Percentiles rank a stretch among this genome's conserved stretches.
These are phyloP conservation scores for Megaustenia siamemsis DNA, from an alignment of 2,888 invertebrate genomes.

Conservation along the genomic window DNA sequence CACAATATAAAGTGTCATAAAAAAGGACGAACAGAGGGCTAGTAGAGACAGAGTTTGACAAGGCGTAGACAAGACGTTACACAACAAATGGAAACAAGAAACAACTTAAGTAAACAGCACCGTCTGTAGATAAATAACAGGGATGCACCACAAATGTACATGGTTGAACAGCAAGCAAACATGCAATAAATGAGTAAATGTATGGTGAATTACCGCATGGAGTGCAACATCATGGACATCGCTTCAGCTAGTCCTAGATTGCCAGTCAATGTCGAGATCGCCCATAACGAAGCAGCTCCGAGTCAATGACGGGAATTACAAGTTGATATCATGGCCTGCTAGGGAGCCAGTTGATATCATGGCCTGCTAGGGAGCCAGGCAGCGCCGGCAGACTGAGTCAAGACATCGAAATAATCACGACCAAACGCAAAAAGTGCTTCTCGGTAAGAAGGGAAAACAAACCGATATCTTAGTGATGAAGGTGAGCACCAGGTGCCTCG, in stretches of 20 bases:
- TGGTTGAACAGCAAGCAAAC: no score
- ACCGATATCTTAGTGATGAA: neutral
- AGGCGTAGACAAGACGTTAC: no score
- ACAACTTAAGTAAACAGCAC: no score
- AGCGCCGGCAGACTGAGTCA: neutral
- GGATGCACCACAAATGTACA: no score
- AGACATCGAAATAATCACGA: neutral
- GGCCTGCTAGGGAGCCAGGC: neutral
- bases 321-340: neutral
- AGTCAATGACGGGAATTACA: neutral
- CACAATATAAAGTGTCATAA: no score
- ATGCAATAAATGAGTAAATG: no score
- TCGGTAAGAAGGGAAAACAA: neutral
- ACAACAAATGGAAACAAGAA: no score
- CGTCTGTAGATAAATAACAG: no score
- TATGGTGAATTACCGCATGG: neutral
- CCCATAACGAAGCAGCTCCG: no score
- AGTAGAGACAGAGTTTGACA: no score
- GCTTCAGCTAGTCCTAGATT: neutral
- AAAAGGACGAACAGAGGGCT: no score
- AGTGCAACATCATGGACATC: neutral
- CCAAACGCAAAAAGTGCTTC: neutral
- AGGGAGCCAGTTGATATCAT: neutral
- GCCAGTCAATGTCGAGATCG: no score
- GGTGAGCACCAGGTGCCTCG: neutral